phyloP scores from a whole-genome alignment of 2,113 vertebrate species.

The Ornithorhynchus anatinus region DNA sequence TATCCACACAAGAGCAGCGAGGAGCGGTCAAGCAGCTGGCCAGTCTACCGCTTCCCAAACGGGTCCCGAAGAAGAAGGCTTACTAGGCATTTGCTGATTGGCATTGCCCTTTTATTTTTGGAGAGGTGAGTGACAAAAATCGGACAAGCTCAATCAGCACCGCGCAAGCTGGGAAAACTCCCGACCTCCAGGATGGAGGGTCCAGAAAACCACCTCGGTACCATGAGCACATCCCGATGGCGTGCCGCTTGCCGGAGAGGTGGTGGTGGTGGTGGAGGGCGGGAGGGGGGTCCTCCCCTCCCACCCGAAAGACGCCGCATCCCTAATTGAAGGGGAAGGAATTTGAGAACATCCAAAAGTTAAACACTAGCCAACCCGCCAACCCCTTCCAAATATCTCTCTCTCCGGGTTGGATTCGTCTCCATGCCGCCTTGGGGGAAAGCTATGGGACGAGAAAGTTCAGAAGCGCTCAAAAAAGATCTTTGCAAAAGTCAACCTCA shows the following conservation, averaged over 20 bases:
- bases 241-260: conserved; percentile 7
- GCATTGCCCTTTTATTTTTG: conserved; percentile 64
- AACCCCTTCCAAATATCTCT: conserved; percentile 23
- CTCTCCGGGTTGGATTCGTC: conserved; percentile 1
- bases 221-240: conserved; percentile 15
- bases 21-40: background rate
- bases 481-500: conserved; percentile 65
- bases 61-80: background rate
- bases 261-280: no score
- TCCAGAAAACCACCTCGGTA: conserved; percentile 42
- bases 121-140: conserved; percentile 3
- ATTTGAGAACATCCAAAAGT: conserved; percentile 42
- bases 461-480: conserved; percentile 57
- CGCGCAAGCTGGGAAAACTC: conserved; percentile 17
- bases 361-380: conserved; percentile 50
- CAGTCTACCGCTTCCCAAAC: background rate
- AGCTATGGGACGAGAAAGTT: conserved; percentile 53
- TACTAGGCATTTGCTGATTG: conserved; percentile 27
- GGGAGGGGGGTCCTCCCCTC: conserved; percentile 21
- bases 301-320: conserved; percentile 4
- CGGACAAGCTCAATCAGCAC: background rate
- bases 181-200: background rate
- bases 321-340: conserved; percentile 24
- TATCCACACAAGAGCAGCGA: conserved; percentile 18
- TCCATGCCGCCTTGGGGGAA: conserved; percentile 48